These are phyloP conservation scores for Pollenia amentaria DNA, from an alignment of 2,888 invertebrate species.

Conservation along the genomic window DNA sequence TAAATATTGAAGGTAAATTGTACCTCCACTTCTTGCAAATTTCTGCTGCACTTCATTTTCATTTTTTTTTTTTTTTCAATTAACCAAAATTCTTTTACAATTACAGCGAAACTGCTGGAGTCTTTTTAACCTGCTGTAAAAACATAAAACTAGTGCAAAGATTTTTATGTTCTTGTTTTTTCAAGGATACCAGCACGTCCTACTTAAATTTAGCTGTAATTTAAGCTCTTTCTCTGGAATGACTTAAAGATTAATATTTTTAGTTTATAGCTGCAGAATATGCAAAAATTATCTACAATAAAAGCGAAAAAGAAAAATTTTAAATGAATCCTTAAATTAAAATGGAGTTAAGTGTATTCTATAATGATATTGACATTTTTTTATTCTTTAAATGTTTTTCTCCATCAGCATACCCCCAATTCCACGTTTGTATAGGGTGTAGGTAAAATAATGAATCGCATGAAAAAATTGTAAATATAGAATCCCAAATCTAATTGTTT, in stretches of 20 bases:
- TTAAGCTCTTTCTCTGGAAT: constrained; percentile 1
- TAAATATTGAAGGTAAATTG: neutral
- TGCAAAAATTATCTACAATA: too few relatives aligned
- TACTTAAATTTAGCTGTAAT: neutral
- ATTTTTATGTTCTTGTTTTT: neutral
- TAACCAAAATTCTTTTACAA: neutral
- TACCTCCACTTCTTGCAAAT: neutral
- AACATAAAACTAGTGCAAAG: constrained; percentile 3
- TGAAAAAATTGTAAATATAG: too few relatives aligned
- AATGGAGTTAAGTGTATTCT: too few relatives aligned
- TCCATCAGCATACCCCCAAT: too few relatives aligned
- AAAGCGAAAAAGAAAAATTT: too few relatives aligned
- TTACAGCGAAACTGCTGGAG: neutral
- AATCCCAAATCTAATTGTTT: too few relatives aligned
- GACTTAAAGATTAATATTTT: neutral
- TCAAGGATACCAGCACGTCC: constrained; percentile 20
- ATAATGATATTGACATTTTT: too few relatives aligned
- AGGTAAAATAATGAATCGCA: too few relatives aligned
- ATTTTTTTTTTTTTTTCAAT: too few relatives aligned
- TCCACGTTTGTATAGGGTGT: too few relatives aligned
- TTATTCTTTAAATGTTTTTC: too few relatives aligned
- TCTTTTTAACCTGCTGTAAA: neutral
- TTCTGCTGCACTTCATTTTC: neutral
- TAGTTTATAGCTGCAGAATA: neutral
- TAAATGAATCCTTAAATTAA: too few relatives aligned